Evolutionary conservation across 1,140 invertebrate genomes (phyloP).

Genomic region (Periplaneta americana): DNA sequence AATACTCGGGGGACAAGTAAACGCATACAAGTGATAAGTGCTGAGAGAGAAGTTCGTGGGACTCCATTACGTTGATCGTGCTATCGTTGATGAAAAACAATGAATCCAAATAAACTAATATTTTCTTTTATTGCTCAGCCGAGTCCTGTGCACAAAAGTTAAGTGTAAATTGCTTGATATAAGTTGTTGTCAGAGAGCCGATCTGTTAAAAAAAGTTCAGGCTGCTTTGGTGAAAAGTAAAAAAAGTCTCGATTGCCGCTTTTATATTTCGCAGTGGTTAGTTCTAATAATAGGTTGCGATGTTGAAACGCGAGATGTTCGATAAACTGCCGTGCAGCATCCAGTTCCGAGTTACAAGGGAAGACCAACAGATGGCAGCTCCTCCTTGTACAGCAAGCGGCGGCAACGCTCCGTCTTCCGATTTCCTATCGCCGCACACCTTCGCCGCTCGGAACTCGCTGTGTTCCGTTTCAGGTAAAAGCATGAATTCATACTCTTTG

Average conservation of each 20-base stretch:
- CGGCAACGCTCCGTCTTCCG: conserved; percentile 10
- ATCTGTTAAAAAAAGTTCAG: too few relatives aligned
- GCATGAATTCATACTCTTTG: background rate
- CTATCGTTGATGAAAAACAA: too few relatives aligned
- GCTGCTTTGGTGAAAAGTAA: too few relatives aligned
- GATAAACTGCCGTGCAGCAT: background rate
- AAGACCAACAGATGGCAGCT: background rate
- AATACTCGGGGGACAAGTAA: too few relatives aligned
- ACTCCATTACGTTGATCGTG: too few relatives aligned
- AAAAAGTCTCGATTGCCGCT: background rate
- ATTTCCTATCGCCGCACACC: conserved; percentile 23
- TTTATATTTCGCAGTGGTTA: background rate
- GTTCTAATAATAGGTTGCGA: background rate
- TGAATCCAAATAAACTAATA: too few relatives aligned
- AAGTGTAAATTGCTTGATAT: too few relatives aligned
- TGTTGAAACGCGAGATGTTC: background rate
- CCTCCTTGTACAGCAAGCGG: background rate
- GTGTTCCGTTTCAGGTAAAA: conserved; percentile 22
- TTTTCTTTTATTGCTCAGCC: too few relatives aligned
- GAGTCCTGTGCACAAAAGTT: too few relatives aligned
- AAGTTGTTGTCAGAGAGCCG: too few relatives aligned
- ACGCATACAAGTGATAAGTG: too few relatives aligned
- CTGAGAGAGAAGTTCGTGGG: too few relatives aligned
- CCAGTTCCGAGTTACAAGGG: background rate
- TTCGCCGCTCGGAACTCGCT: conserved; percentile 23